A percentile compares a stretch with the other conserved stretches of the same genome.
These are phyloP conservation scores for Narcine bancroftii DNA, from an alignment of 2,113 vertebrate genomes.

Conservation along the genomic window DNA sequence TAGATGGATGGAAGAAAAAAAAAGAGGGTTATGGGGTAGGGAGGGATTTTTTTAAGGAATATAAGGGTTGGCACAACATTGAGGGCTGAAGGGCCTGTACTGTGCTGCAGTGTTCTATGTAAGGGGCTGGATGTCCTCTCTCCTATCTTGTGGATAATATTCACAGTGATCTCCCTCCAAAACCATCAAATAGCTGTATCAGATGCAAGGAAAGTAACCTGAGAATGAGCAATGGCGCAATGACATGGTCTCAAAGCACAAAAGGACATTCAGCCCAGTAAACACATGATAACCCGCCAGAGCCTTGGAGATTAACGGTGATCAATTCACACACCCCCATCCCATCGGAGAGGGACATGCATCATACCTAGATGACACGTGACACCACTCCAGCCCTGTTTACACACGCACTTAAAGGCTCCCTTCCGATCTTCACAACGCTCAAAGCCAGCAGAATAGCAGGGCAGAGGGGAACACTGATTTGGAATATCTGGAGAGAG, in stretches of 20 bases:
- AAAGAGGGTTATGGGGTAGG: no score
- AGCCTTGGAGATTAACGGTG: not conserved
- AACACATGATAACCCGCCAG: not conserved
- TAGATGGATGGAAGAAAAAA: no score
- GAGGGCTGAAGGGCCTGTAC: no score
- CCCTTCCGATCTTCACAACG: conserved; percentile 83
- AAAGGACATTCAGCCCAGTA: not conserved
- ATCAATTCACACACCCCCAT: not conserved
- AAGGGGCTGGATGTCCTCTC: not conserved
- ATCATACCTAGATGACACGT: conserved; percentile 72
- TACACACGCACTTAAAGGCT: conserved; percentile 80
- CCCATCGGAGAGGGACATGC: not conserved
- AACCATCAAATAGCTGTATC: not conserved
- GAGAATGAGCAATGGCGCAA: no score
- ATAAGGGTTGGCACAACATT: no score
- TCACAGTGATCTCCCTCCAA: not conserved
- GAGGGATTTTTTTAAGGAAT: no score
- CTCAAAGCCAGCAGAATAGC: conserved; percentile 61
- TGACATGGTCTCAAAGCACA: not conserved
- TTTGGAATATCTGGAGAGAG: conserved; percentile 75
- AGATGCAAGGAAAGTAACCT: not conserved
- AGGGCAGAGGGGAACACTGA: conserved; percentile 85
- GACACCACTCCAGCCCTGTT: conserved; percentile 74
- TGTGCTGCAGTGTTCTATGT: no score
- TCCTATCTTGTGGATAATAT: not conserved